Conservation (phyloP, 2,113 vertebrate genomes). For the Hyperopisus bebe region DNA sequence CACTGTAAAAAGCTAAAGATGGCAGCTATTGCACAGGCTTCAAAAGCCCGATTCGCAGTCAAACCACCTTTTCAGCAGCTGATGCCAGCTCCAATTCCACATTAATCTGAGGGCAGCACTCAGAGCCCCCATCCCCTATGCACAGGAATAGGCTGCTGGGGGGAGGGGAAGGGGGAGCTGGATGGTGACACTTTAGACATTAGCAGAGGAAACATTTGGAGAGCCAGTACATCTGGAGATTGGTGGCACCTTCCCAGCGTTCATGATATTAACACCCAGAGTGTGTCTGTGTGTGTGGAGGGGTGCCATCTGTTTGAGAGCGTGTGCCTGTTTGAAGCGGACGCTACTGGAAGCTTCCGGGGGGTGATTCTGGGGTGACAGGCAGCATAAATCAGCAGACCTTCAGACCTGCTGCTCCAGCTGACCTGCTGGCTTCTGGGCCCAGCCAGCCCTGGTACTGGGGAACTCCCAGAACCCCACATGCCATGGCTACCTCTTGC, state of each 20-base stretch:
- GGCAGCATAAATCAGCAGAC: background rate
- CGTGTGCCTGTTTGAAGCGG: background rate
- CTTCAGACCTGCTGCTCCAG: background rate
- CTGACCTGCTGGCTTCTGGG: background rate
- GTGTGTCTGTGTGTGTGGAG: constrained; percentile 13
- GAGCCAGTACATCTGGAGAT: background rate
- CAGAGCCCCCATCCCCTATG: constrained; percentile 7
- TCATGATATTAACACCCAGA: constrained; percentile 4
- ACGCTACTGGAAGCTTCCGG: background rate
- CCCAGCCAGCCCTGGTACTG: background rate
- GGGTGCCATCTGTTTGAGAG: constrained; percentile 1
- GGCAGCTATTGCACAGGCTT: constrained; percentile 26
- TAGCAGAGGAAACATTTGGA: constrained; percentile 28
- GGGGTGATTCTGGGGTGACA: background rate
- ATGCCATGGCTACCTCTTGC: background rate
- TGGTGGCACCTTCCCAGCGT: background rate
- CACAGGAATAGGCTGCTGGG: constrained; percentile 8
- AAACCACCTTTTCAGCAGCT: constrained; percentile 40
- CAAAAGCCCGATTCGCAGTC: constrained; percentile 36
- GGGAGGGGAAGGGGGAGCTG: constrained; percentile 19
- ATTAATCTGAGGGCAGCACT: constrained; percentile 28
- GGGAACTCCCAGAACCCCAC: background rate
- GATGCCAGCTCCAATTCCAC: constrained; percentile 41
- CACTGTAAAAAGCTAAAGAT: constrained; percentile 40
- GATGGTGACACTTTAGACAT: constrained; percentile 26